Percentiles rank a stretch among this genome's conserved stretches.
phyloP scores from a whole-genome alignment of 37 sponge, comb jelly and placozoan species.

The Haliclona indistincta region DNA sequence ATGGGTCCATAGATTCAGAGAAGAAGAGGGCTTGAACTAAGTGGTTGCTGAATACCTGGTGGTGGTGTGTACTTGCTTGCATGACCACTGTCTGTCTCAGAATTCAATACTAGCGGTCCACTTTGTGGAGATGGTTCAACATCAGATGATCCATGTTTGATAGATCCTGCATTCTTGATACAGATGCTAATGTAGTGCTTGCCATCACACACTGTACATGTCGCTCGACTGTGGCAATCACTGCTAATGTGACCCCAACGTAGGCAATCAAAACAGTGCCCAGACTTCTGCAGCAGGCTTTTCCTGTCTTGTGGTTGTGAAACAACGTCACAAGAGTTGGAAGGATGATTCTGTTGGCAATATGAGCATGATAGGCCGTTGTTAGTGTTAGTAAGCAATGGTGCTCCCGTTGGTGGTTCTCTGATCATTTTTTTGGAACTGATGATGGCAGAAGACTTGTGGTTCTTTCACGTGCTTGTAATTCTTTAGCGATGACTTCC shows the following conservation, averaged over 20 bases:
- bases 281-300: conserved; percentile 12
- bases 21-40: not conserved
- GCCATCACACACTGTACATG: conserved; percentile 20
- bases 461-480: not conserved
- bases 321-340: conserved; percentile 9
- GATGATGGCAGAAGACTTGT: not conserved
- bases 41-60: too few relatives aligned
- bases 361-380: conserved; percentile 15
- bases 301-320: conserved; percentile 5
- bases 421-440: not conserved
- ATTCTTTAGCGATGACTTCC: too few relatives aligned
- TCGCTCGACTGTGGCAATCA: conserved; percentile 11
- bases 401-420: conserved; percentile 4
- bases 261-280: conserved; percentile 45
- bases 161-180: not conserved
- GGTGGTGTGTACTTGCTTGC: too few relatives aligned
- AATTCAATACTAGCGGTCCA: too few relatives aligned
- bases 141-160: not conserved
- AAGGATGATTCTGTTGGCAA: conserved; percentile 41
- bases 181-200: conserved; percentile 46
- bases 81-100: too few relatives aligned
- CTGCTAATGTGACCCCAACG: conserved; percentile 33
- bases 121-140: not conserved
- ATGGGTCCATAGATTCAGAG: not conserved
- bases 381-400: conserved; percentile 2